phyloP scores from a whole-genome alignment of 2,888 invertebrate species.

The Stegophylla sp. region DNA sequence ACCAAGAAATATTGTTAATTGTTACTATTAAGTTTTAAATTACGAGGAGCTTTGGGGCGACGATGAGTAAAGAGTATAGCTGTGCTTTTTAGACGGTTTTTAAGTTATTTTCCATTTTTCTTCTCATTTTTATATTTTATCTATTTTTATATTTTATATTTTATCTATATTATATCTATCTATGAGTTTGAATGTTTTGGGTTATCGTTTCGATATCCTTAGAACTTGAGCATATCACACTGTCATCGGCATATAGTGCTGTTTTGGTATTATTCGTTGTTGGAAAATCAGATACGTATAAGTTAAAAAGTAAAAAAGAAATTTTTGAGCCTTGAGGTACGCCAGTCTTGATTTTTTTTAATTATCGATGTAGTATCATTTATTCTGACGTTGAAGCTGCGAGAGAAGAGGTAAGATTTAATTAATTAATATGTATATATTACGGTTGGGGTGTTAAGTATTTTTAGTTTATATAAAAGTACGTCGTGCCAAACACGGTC shows the following conservation, averaged over 20 bases:
- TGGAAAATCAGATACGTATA: slow-evolving; percentile 8
- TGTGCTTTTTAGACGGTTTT: slow-evolving; percentile 11
- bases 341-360: slow-evolving; percentile 3
- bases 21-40: slow-evolving; percentile 15
- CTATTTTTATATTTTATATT: too few relatives aligned
- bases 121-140: too few relatives aligned
- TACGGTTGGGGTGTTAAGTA: neutral
- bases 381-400: neutral
- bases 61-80: neutral
- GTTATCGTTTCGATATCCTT: slow-evolving; percentile 5
- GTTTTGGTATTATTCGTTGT: slow-evolving; percentile 14
- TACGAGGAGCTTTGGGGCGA: slow-evolving; percentile 13
- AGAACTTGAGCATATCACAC: slow-evolving; percentile 14
- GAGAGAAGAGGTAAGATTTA: neutral
- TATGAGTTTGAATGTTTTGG: neutral
- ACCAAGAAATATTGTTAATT: too few relatives aligned
- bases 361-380: slow-evolving; percentile 15
- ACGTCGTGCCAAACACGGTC: neutral
- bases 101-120: slow-evolving; percentile 1
- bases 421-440: neutral
- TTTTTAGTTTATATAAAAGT: slow-evolving; percentile 3
- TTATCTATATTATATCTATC: too few relatives aligned
- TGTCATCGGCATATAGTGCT: slow-evolving; percentile 14
- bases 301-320: neutral
- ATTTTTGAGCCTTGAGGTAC: slow-evolving; percentile 18